These are phyloP conservation scores for Carlito syrichta DNA, from an alignment of 2,113 vertebrate genomes.

Conservation along the genomic window DNA sequence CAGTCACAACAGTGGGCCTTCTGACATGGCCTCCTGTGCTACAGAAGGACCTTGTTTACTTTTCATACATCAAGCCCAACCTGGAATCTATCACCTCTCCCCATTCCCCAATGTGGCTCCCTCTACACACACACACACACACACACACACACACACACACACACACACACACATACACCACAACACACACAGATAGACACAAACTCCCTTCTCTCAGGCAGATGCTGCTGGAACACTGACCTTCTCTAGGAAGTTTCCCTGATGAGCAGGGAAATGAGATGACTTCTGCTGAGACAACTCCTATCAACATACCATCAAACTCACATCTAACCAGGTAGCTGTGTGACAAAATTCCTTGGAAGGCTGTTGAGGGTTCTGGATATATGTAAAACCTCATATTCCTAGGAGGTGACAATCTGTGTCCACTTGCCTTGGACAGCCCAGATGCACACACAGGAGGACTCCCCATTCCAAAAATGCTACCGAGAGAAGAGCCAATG, in stretches of 20 bases:
- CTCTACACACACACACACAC: neutral
- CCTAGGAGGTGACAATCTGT: neutral
- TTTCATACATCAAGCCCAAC: neutral
- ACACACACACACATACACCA: no score
- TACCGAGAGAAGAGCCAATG: neutral
- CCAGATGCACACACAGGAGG: neutral
- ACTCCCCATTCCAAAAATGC: neutral
- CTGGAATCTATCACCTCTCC: neutral
- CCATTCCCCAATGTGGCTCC: neutral
- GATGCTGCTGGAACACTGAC: neutral
- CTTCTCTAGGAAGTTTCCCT: neutral
- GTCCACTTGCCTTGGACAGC: neutral
- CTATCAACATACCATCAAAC: neutral
- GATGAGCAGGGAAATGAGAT: neutral
- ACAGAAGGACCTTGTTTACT: neutral
- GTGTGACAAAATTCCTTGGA: neutral
- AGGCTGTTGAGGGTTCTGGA: neutral
- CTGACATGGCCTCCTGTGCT: neutral
- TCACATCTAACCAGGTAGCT: neutral
- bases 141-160: neutral
- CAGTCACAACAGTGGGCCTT: neutral
- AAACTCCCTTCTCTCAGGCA: neutral
- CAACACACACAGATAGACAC: neutral
- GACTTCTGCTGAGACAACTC: neutral
- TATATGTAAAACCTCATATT: neutral